These are phyloP conservation scores for Liparis tanakae DNA, from an alignment of 2,797 vertebrate species.

Conservation along the genomic window DNA sequence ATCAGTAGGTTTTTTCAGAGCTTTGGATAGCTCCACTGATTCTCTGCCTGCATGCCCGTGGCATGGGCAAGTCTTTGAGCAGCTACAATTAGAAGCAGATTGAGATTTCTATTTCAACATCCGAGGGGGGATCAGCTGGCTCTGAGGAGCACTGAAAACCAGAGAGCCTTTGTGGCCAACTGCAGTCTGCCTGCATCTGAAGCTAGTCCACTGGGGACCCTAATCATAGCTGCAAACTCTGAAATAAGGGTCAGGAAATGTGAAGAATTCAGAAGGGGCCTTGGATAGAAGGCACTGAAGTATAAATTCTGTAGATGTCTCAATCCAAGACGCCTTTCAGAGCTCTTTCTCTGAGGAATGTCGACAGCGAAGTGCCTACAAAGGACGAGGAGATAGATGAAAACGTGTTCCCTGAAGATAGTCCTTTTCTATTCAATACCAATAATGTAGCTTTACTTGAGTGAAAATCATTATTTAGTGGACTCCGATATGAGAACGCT, in stretches of 20 bases:
- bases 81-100: conserved; percentile 69
- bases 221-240: conserved; percentile 77
- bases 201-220: conserved; percentile 68
- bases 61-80: conserved; percentile 54
- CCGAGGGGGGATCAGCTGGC: conserved; percentile 63
- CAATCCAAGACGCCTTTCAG: conserved; percentile 20
- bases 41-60: conserved; percentile 46
- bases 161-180: conserved; percentile 53
- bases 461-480: neutral
- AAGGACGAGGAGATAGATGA: conserved; percentile 6
- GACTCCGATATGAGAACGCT: neutral
- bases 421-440: neutral
- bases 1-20: conserved; percentile 43
- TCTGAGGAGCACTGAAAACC: conserved; percentile 56
- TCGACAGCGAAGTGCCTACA: neutral
- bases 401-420: conserved; percentile 1
- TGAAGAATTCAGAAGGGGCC: conserved; percentile 61
- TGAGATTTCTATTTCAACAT: conserved; percentile 73
- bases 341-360: conserved; percentile 27
- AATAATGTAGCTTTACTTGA: conserved; percentile 4
- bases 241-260: conserved; percentile 77
- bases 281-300: conserved; percentile 47
- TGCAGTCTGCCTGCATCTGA: conserved; percentile 66
- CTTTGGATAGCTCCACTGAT: conserved; percentile 38
- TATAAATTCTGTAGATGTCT: conserved; percentile 50